These are phyloP conservation scores for Menura novaehollandiae DNA, from an alignment of 2,113 vertebrate species.

Conservation along the genomic window DNA sequence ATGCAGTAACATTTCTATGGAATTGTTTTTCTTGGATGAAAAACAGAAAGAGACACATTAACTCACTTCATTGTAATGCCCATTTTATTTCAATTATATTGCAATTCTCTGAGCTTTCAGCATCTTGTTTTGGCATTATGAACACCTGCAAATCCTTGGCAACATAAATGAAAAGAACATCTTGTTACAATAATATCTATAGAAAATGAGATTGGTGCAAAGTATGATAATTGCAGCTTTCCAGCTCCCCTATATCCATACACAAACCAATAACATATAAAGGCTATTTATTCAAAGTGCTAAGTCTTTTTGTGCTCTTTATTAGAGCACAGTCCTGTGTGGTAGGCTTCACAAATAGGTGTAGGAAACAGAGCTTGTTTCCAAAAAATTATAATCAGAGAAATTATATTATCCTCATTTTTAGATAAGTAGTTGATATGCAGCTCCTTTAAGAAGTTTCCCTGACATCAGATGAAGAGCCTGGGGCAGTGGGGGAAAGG, in stretches of 20 bases:
- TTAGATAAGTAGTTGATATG: not conserved
- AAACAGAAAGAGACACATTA: not conserved
- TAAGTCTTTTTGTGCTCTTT: not conserved
- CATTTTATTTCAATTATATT: slow-evolving; percentile 29
- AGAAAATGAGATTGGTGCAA: not conserved
- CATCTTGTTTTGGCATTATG: not conserved
- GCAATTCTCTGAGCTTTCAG: slow-evolving; percentile 3
- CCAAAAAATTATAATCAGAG: not conserved
- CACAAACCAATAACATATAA: not conserved
- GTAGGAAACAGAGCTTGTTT: not conserved
- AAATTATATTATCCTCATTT: not conserved
- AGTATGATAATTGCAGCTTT: not conserved
- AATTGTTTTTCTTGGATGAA: slow-evolving; percentile 13
- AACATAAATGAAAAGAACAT: not conserved
- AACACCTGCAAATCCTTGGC: not conserved
- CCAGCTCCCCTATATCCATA: not conserved
- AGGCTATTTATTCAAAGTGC: not conserved
- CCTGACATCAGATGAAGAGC: not conserved
- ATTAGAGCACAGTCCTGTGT: not conserved
- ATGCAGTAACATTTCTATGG: not conserved
- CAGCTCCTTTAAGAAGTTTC: not conserved
- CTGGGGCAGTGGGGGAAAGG: not conserved
- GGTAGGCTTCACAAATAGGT: not conserved
- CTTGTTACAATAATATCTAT: not conserved
- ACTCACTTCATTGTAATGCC: not conserved